Evolutionary conservation across 2,113 vertebrate species (phyloP).

Genomic region (Anoplopoma fimbria): DNA sequence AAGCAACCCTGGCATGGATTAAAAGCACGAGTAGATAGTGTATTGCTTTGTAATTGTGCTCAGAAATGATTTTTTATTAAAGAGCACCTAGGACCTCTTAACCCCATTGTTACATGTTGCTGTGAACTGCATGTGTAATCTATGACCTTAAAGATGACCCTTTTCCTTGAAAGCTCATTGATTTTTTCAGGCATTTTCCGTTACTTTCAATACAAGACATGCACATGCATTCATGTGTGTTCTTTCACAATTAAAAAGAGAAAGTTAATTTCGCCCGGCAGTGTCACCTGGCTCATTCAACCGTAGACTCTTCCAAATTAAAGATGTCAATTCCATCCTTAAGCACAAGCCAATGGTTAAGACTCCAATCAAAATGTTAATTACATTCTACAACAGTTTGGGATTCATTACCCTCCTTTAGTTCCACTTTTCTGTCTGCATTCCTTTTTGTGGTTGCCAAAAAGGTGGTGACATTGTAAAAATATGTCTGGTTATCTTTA

Average conservation of each 20-base stretch:
- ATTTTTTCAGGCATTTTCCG: background rate
- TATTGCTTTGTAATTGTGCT: background rate
- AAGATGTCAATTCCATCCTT: slow-evolving; percentile 64
- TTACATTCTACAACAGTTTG: slow-evolving; percentile 49
- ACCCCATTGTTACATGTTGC: background rate
- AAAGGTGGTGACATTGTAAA: slow-evolving; percentile 16
- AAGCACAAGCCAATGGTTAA: slow-evolving; percentile 49
- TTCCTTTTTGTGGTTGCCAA: background rate
- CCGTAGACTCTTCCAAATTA: slow-evolving; percentile 43
- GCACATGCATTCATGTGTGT: background rate
- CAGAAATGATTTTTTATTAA: background rate
- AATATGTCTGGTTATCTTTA: slow-evolving; percentile 2
- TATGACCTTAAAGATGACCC: slow-evolving; percentile 18
- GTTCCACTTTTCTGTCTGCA: slow-evolving; percentile 3
- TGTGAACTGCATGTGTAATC: slow-evolving; percentile 31
- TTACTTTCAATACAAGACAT: background rate
- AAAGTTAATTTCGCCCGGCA: slow-evolving; percentile 1
- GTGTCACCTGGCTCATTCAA: slow-evolving; percentile 44
- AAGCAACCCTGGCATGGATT: slow-evolving; percentile 1
- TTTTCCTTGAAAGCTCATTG: background rate
- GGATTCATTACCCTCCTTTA: slow-evolving; percentile 31
- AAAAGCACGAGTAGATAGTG: slow-evolving; percentile 7
- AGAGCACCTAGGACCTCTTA: background rate
- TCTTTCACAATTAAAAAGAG: background rate
- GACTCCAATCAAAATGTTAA: slow-evolving; percentile 70